Evolutionary conservation across 2,113 vertebrate genomes (phyloP), one percentile per base, ranked within the genome.

Genomic region (Ptyas mucosa): DNA sequence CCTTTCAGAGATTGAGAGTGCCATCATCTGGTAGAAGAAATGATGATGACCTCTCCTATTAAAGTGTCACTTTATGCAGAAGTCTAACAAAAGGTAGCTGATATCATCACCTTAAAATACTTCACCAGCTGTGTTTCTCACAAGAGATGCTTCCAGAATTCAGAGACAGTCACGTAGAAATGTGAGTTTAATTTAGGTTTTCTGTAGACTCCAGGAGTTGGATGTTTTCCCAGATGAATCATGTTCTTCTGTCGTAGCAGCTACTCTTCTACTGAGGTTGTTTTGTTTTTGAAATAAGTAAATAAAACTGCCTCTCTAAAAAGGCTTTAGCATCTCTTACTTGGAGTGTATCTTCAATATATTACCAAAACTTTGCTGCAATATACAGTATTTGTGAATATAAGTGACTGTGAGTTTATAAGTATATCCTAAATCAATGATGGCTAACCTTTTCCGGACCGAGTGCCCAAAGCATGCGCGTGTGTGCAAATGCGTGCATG

Each of bases 61-160:
- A 23, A 90, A 93, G 90, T 95, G 96, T 96, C 94, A 90, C 94
- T 96, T 95, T 94, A 23, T 53, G 0, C 24, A 94, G 95, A 95
- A 96, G 96, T 96, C 96, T 97, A 90, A 97, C 95, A 90, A 95
- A 95, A 96, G 64, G 14, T 0, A 58, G 95, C 95, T 97, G 97
- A 97, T 97, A 92, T 98, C 97, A 97, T 95, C 6, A 0, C 88
- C 95, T 93, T 3, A 1, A 97, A 97, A 97, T 96, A 94, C 92
- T 96, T 91, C 94, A 91, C 95, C 96, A 96, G 96, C 96, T 97
- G 95, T 95, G 95, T 87, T 95, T 97, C 94, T 96, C 96, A 94
- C 95, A 9, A 24, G 95, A 88, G 94, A 94, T 92, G 93, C 93
- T 96, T 95, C 94, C 95, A 93, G 95, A 96, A 94, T 94, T 91